Evolutionary conservation across 2,888 invertebrate genomes (phyloP), one percentile per base, ranked within the genome.

Genomic region (Drosophila austrosaltans): DNA sequence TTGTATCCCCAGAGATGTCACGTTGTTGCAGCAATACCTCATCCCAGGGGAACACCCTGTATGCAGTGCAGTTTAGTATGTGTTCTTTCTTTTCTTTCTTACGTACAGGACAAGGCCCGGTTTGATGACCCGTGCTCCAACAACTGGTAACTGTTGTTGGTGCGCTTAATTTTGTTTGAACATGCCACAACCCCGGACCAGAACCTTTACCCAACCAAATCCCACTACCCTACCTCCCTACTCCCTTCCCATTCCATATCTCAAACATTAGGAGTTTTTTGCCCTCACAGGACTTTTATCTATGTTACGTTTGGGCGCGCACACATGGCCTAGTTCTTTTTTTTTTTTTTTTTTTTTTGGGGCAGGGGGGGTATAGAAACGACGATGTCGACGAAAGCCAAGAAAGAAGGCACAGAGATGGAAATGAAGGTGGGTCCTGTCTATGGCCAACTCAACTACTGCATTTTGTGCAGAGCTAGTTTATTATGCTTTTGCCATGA

Each of bases 161-260:
- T 62, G 72, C 67, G 75, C 78, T 71, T 87, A 78, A 83, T 82
- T 87, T 75, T 83, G 78, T 87, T 83, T 87, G 80, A 87, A 72
- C 82, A 78, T 77, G 69, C 62, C 61, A 76, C 76, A 70, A 66
- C 69, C 36, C 36, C 36, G 36, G 36, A 36, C 22, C 16, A 16
- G 16, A 16, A 16, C 16, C 16, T 16, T 16, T 16, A 16, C 16
- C 16, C 20, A 44, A 44, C 20, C 44, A 20, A 20, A 44, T 20
- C 16, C 44, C 20, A 44, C 25, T 7, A 10, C 48, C 1, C 12
- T 25, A 3, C 42, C 10, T 7, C 32, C 8, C 8, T 25, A 4
- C 6, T 36, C 16, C 12, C 0, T 36, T 16, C 10, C 44, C 30
- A 30, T 16, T 28, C 44, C 20, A 10, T 48, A 22, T 25, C 60